A percentile compares a stretch with the other conserved stretches of the same genome.
Evolutionary conservation across 2,113 vertebrate species (phyloP).

Genomic region (Amphilophus citrinellus): DNA sequence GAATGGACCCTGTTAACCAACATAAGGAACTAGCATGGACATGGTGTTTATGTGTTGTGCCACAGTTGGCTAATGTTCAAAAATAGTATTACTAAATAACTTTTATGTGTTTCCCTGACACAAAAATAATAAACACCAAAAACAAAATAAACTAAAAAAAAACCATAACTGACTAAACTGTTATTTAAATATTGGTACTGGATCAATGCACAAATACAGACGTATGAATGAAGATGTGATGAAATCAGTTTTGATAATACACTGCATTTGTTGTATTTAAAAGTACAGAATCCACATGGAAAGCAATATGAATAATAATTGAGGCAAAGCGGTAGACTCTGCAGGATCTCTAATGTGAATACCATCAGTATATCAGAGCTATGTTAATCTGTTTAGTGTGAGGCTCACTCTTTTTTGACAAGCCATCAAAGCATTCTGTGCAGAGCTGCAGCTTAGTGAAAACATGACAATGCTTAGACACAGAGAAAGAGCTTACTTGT

Average conservation of each 20-base stretch:
- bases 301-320: not conserved
- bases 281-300: not conserved
- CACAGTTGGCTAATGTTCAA: not conserved
- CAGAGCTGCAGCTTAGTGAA: not conserved
- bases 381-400: not conserved
- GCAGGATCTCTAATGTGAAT: not conserved
- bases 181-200: not conserved
- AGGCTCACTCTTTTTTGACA: not conserved
- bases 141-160: too few species aligned
- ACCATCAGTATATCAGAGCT: not conserved
- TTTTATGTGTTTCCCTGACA: not conserved
- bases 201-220: not conserved
- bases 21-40: too few species aligned
- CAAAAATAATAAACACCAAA: not conserved
- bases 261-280: not conserved
- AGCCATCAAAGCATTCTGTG: not conserved
- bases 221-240: not conserved
- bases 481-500: slow-evolving; percentile 87
- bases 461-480: slow-evolving; percentile 8
- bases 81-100: not conserved
- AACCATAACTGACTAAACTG: not conserved
- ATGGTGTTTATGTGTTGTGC: not conserved
- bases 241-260: accelerated
- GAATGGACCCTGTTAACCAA: too few species aligned
- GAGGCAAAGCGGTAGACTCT: not conserved